Evolutionary conservation across 2,888 invertebrate genomes (phyloP), one percentile per base, ranked within the genome.

Genomic region (Oscheius onirici): DNA sequence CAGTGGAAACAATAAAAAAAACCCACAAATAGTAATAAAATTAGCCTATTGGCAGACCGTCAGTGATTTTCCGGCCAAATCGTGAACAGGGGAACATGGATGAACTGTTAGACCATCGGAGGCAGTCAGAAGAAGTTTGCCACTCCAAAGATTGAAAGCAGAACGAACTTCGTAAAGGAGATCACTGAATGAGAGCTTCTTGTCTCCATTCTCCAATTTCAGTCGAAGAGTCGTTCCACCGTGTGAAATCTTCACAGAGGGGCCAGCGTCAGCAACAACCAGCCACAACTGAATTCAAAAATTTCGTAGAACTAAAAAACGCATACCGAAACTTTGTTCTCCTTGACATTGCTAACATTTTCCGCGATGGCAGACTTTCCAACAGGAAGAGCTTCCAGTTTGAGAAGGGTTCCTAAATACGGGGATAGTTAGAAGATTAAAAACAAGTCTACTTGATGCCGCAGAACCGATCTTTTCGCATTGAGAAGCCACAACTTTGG

Each of bases 341-440:
- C 82, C 67, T 84, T 83, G 13, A 84, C 75, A 13, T 74, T 77
- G 70, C 76, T 80, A 15, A 66, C 74, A 52, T 61, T 78, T 11
- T 69, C 72, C n/a, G 78, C 77, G 22, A 74, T 73, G 5, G 78
- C 74, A 10, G 71, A 22, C 46, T 75, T 77, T 60, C 71, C 72
- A 3, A 65, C 55, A 5, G 79, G 69, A 15, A 73, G 73, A 34
- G 34, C 57, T 69, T 71, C 79, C 28, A 81, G 43, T 10, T 66
- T 69, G 28, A 81, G 28, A 10, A 79, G 79, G 44, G 81, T 79
- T 44, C 76, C 67, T 51, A 68, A 49, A 51, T 13, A 5, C 13
- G 11, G 6, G 10, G 2, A 24, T 46, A 2, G 44, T 49, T 26
- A 26, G 34, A 34, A 34, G 3, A 6, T 34, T 34, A 24, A 44